phyloP scores from a whole-genome alignment of 1,140 invertebrate genomes.

The Potamilus streckersoni region DNA sequence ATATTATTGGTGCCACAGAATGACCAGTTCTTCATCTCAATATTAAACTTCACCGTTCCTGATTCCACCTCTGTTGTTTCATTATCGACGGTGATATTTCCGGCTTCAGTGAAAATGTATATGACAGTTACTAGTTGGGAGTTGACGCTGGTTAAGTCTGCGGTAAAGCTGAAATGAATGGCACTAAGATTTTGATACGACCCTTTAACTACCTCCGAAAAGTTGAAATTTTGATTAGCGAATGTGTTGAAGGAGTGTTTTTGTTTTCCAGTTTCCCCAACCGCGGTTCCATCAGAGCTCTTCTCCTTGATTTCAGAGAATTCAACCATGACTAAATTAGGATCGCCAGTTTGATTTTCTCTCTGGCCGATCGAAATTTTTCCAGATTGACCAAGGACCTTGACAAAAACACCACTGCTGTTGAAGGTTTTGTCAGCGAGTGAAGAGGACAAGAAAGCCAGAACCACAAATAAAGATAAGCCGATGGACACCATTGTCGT shows the following conservation, averaged over 20 bases:
- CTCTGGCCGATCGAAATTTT: constrained; percentile 11
- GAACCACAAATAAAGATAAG: no score
- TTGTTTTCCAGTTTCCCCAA: not conserved
- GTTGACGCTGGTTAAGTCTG: not conserved
- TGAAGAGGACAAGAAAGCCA: no score
- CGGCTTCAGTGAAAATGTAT: constrained; percentile 12
- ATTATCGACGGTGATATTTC: constrained; percentile 24
- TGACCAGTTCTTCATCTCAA: constrained; percentile 17
- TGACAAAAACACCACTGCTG: constrained; percentile 8
- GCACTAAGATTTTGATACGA: constrained; percentile 13
- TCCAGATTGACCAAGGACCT: constrained; percentile 16
- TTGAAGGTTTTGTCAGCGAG: constrained; percentile 1
- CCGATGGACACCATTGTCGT: no score
- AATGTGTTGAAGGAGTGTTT: constrained; percentile 16
- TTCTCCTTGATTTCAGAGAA: constrained; percentile 16
- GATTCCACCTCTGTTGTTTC: not conserved
- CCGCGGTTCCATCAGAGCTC: not conserved
- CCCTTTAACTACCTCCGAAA: constrained; percentile 1
- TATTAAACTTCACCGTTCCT: constrained; percentile 25
- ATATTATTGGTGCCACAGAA: constrained; percentile 13
- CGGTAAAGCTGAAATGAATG: constrained; percentile 10
- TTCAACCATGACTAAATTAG: constrained; percentile 4
- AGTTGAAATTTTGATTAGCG: constrained; percentile 17
- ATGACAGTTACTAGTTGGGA: constrained; percentile 6
- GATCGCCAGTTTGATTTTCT: not conserved